Evolutionary conservation across 2,888 invertebrate species (phyloP).

Genomic region (Heliconius hortense): DNA sequence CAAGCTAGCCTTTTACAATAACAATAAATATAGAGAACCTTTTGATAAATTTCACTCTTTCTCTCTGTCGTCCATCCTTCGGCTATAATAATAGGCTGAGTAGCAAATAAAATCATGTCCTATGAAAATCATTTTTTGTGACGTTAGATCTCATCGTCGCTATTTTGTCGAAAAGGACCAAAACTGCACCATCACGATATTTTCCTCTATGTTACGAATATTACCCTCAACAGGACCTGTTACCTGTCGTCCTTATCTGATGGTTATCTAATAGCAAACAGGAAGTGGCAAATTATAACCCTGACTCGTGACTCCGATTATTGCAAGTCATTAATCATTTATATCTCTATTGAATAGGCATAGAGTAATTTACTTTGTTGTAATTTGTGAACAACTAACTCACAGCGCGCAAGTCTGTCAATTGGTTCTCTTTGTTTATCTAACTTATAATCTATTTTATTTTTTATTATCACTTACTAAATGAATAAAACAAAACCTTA

Average conservation of each 20-base stretch:
- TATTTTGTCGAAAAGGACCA: neutral
- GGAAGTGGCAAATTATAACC: neutral
- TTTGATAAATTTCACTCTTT: too few species aligned
- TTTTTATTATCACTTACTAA: too few species aligned
- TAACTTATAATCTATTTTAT: neutral
- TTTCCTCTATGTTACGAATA: neutral
- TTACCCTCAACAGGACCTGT: neutral
- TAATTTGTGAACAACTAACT: neutral
- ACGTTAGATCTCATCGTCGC: neutral
- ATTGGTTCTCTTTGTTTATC: neutral
- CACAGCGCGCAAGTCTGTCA: neutral
- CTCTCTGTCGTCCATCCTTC: neutral
- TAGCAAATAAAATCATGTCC: neutral
- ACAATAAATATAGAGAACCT: neutral
- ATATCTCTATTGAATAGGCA: neutral
- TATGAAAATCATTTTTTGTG: neutral
- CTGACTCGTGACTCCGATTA: slow-evolving; percentile 12
- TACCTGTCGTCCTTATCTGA: neutral
- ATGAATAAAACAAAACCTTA: neutral
- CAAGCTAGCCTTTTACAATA: too few species aligned
- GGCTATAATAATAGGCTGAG: neutral
- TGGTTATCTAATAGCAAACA: neutral
- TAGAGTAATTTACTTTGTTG: slow-evolving; percentile 6
- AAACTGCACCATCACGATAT: neutral
- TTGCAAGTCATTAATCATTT: slow-evolving; percentile 1